These are phyloP conservation scores for Bubo scandiacus DNA, from an alignment of 2,113 vertebrate genomes.

Conservation along the genomic window DNA sequence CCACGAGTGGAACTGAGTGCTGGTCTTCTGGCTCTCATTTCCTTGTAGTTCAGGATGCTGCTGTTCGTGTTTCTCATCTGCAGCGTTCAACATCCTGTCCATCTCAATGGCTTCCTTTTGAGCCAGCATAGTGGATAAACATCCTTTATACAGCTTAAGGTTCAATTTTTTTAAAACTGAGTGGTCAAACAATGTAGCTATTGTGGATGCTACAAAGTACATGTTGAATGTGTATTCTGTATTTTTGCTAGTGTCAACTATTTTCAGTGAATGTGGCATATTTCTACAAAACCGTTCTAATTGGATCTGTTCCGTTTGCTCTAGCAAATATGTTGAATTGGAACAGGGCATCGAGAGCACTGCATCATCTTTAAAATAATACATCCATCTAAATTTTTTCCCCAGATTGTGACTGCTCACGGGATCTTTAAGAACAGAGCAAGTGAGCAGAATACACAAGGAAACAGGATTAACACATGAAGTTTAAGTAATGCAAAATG, in stretches of 20 bases:
- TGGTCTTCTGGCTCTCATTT: neutral
- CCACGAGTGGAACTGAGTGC: neutral
- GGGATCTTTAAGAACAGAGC: neutral
- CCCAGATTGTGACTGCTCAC: neutral
- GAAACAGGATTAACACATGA: neutral
- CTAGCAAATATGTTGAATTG: neutral
- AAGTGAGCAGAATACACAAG: neutral
- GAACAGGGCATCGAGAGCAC: neutral
- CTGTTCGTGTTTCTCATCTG: conserved; percentile 5
- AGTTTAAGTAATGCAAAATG: neutral
- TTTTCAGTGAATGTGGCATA: neutral
- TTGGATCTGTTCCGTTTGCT: neutral
- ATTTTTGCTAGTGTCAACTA: neutral
- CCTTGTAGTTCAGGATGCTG: neutral
- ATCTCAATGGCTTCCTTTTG: conserved; percentile 17
- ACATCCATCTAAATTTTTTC: neutral
- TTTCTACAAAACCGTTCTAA: neutral
- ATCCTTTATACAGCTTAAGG: neutral
- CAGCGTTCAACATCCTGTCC: neutral
- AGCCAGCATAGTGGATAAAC: neutral
- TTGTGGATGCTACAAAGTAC: neutral
- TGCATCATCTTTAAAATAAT: neutral
- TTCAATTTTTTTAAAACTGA: neutral
- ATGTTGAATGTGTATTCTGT: neutral
- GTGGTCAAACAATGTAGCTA: neutral